Evolutionary conservation across 1,140 invertebrate genomes (phyloP), one percentile per base, ranked within the genome.

Genomic region (Drosophila pruinosa): DNA sequence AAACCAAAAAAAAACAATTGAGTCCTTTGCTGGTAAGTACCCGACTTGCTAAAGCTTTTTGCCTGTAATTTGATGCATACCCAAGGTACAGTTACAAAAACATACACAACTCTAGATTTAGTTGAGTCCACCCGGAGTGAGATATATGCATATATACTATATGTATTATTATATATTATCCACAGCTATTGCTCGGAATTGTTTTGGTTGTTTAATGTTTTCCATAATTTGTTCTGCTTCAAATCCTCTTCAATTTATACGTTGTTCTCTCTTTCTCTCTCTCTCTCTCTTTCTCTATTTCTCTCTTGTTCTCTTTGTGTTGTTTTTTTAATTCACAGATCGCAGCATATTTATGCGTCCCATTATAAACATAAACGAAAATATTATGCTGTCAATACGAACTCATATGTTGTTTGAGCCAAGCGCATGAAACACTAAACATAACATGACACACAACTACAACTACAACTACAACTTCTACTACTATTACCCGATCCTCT

Each of bases 281-380:
- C 56, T 71, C 48, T 83, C 39, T 75, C 53, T 68, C 10, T 69
- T n/a, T 50, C 22, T 69, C 34, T 72, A 5, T 48, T 41, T 74
- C 52, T 59, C 52, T 72, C 45, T 70, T 17, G 48, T 15, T 69
- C 54, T 77, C 34, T 62, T 61, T 67, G 21, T 72, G 28, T 47
- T 77, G 56, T 71, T 72, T 71, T 62, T 65, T 58, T 78, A 59
- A 75, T 85, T 80, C 70, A 68, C 81, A 90, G 89, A 90, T 90
- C 75, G 70, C 89, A 90, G 68, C 89, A 90, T 83, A 90, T 90
- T 72, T 90, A 90, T 89, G 89, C 85, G 50, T 79, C 89, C 78
- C 89, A 90, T 90, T 90, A 82, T 64, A 90, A 90, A 78, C 85
- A 81, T 73, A 90, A 88, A 72, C 89, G 86, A 90, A 90, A 90